Evolutionary conservation across 2,113 vertebrate genomes (phyloP).

Genomic region (Gracilinanus agilis): DNA sequence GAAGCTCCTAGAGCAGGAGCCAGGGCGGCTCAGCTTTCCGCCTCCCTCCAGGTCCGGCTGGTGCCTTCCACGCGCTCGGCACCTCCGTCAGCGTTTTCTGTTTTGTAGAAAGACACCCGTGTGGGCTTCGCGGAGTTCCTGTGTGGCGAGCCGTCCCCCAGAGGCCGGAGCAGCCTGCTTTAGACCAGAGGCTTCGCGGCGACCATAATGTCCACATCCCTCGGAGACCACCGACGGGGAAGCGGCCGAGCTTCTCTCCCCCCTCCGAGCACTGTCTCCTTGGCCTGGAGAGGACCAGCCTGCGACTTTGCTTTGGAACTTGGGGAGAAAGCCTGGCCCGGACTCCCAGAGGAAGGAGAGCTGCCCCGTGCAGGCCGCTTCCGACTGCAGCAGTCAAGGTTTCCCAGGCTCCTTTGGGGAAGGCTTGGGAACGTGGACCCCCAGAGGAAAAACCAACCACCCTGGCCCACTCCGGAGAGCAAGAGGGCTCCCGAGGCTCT

Average conservation of each 20-base stretch:
- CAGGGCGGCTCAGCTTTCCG: background rate
- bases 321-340: background rate
- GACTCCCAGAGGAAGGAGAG: background rate
- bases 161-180: background rate
- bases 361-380: too few relatives aligned
- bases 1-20: background rate
- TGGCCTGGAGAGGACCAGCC: background rate
- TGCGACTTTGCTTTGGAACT: background rate
- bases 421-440: constrained; percentile 17
- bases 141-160: constrained; percentile 52
- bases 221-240: constrained; percentile 54
- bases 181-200: constrained; percentile 43
- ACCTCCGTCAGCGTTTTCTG: too few relatives aligned
- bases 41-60: too few relatives aligned
- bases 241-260: background rate
- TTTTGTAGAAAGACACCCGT: background rate
- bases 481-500: constrained; percentile 3
- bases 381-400: too few relatives aligned
- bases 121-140: background rate
- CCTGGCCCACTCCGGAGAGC: background rate
- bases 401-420: background rate
- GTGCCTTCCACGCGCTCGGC: too few relatives aligned
- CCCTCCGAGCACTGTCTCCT: background rate
- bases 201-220: constrained; percentile 39
- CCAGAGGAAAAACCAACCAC: background rate